Evolutionary conservation across 2,888 invertebrate species (phyloP).

Genomic region (Dorcus parallelipipedus): DNA sequence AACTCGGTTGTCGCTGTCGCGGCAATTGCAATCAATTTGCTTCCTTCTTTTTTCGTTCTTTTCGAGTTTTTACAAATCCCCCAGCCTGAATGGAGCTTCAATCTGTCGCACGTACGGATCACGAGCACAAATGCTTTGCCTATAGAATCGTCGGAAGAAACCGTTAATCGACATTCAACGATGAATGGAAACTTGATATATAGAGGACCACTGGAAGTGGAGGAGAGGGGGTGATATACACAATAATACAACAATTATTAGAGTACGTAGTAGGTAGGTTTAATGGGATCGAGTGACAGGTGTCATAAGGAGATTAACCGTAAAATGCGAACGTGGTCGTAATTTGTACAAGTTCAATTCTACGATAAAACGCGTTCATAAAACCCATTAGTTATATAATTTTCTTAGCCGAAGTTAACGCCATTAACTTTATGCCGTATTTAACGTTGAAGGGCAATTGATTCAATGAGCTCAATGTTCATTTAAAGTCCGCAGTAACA

Average conservation of each 20-base stretch:
- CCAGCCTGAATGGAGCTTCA: constrained; percentile 14
- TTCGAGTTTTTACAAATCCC: constrained; percentile 25
- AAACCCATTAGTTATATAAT: neutral
- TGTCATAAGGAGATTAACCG: too few relatives aligned
- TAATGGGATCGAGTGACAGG: too few relatives aligned
- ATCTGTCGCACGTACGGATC: constrained; percentile 15
- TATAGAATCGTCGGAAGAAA: constrained; percentile 4
- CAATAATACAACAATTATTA: too few relatives aligned
- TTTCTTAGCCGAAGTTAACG: neutral
- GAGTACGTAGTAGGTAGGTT: too few relatives aligned
- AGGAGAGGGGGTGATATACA: neutral
- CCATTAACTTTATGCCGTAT: constrained; percentile 23
- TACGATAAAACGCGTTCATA: neutral
- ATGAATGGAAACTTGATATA: neutral
- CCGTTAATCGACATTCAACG: neutral
- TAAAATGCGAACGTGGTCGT: neutral
- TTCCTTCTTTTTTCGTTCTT: constrained; percentile 26
- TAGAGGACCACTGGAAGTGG: neutral
- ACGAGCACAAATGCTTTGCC: constrained; percentile 13
- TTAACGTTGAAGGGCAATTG: constrained; percentile 28
- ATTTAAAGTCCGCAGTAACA: constrained; percentile 18
- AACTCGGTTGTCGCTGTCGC: constrained; percentile 29
- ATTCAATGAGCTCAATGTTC: constrained; percentile 24
- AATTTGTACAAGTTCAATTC: neutral
- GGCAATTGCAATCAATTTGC: constrained; percentile 39